Evolutionary conservation across 2,888 invertebrate genomes (phyloP), one percentile per base, ranked within the genome.

Genomic region (Axea sp.): DNA sequence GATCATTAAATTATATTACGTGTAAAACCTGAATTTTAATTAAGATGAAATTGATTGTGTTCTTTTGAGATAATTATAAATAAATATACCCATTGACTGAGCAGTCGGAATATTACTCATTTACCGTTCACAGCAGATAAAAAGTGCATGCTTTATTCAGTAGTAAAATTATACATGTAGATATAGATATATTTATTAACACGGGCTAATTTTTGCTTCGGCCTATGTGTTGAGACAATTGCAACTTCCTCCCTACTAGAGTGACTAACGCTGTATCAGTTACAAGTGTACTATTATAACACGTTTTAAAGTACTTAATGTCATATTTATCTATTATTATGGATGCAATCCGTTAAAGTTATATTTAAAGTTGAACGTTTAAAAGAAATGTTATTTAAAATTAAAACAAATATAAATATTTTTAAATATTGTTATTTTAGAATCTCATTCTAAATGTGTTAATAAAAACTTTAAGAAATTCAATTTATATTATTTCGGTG

Each of bases 241-340:
- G 83, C 78, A 45, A 82, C 83, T 83, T 83, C 83, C 83, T 80
- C 77, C 67, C 75, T 35, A 49, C 28, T 59, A n/a, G 45, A 47
- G 41, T 69, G 45, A 55, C 65, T 55, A 69, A 68, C 71, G 62
- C 72, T 69, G 45, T 57, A 74, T 76, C 72, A 75, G 76, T 76
- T 76, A 75, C 75, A 73, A 64, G 64, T 55, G 60, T 30, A 49
- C 41, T 47, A 73, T 72, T 75, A 75, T 76, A 73, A 69, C 75
- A 51, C 77, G 59, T 74, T 60, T 77, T 71, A 68, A 77, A 80
- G 71, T 75, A 68, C 64, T 77, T 78, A 65, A 75, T 77, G 72
- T 72, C 62, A 14, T 55, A 22, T 37, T 28, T 39, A 55, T 30
- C 37, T 45, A 28, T 55, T 43, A 22, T 33, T 47, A 24, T 39